Evolutionary conservation across 1,140 invertebrate species (phyloP).

Genomic region (Olivierus martensii): DNA sequence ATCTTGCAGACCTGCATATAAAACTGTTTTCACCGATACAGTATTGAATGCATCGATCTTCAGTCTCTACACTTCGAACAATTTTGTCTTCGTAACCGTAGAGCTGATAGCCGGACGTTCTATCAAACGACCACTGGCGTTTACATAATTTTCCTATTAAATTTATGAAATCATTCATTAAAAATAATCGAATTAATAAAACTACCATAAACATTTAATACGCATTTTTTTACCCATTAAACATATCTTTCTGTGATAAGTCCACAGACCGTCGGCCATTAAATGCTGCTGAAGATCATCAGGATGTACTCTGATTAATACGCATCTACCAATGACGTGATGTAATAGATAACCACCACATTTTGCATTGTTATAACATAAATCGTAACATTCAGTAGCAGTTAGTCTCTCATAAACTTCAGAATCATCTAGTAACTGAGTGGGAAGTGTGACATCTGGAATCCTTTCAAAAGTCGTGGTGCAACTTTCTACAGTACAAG

Average conservation of each 20-base stretch:
- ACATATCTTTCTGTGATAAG: neutral
- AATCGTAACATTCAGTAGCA: neutral
- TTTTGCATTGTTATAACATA: neutral
- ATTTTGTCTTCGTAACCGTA: constrained; percentile 15
- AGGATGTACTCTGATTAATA: neutral
- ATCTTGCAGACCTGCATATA: constrained; percentile 13
- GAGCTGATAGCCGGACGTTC: constrained; percentile 11
- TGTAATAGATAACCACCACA: neutral
- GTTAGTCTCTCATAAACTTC: neutral
- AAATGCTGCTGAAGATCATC: neutral
- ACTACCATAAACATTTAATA: too few species aligned
- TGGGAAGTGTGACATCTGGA: neutral
- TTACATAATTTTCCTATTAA: constrained; percentile 5
- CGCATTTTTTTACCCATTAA: neutral
- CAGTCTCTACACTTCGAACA: constrained; percentile 1
- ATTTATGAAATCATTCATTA: neutral
- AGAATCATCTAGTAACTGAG: neutral
- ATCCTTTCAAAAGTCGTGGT: neutral
- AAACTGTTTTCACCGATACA: constrained; percentile 15
- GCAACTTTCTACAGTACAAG: too few species aligned
- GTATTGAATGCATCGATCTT: constrained; percentile 11
- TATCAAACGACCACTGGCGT: constrained; percentile 14
- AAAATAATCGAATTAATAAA: too few species aligned
- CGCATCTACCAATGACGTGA: neutral
- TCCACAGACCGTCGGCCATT: neutral